Conservation (phyloP, 2,888 invertebrate species). For the Sarcophaga rosellei region DNA sequence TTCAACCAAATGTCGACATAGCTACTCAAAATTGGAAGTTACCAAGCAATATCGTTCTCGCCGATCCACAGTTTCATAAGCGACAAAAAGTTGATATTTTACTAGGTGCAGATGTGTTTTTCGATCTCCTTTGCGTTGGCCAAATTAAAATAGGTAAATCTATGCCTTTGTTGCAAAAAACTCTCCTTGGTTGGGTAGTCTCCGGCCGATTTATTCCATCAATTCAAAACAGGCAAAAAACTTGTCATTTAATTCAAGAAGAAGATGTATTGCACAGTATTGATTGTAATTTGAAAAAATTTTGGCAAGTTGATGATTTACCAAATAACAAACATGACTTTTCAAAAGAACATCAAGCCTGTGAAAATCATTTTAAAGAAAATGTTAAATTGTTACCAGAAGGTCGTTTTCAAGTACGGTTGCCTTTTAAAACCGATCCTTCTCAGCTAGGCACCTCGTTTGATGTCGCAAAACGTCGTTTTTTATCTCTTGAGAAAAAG, state of each 20-base stretch:
- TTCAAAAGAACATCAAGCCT: slow-evolving; percentile 33
- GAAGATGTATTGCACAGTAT: no score
- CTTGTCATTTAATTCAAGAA: not conserved
- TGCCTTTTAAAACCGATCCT: slow-evolving; percentile 31
- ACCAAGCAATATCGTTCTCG: slow-evolving; percentile 1
- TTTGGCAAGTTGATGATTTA: slow-evolving; percentile 38
- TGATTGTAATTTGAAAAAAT: not conserved
- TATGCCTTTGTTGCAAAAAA: slow-evolving; percentile 48
- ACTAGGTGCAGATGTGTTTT: slow-evolving; percentile 36
- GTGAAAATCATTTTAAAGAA: slow-evolving; percentile 41
- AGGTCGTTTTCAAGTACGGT: slow-evolving; percentile 7
- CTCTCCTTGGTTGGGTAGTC: slow-evolving; percentile 38
- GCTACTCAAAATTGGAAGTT: no score
- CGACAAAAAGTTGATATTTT: slow-evolving; percentile 37
- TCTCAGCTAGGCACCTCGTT: slow-evolving; percentile 32
- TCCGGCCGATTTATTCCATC: not conserved
- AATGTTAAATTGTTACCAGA: not conserved
- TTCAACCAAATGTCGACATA: not conserved
- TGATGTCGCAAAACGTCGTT: slow-evolving; percentile 27
- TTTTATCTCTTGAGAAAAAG: slow-evolving; percentile 33
- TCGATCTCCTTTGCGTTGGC: slow-evolving; percentile 36
- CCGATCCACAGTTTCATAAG: slow-evolving; percentile 36
- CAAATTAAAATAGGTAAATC: slow-evolving; percentile 12
- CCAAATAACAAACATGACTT: not conserved
- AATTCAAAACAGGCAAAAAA: no score